Conservation (phyloP, 2,888 invertebrate genomes). For the Machimus atricapillus region DNA sequence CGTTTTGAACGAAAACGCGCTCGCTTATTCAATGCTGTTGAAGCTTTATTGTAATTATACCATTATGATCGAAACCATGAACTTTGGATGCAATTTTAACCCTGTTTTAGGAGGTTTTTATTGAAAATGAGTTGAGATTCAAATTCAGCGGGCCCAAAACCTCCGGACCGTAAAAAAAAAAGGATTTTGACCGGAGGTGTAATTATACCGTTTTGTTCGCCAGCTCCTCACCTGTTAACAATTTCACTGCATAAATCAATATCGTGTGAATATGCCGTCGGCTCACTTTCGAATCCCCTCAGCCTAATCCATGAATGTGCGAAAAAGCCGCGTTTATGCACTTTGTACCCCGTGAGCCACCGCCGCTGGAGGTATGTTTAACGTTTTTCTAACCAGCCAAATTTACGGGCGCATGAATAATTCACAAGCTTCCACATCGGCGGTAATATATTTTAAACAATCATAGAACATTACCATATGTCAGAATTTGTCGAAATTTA, state of each 20-base stretch:
- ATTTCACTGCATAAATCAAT: slow-evolving; percentile 23
- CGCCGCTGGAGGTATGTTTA: neutral
- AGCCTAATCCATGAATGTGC: neutral
- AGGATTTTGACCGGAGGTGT: too few relatives aligned
- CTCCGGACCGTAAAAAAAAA: too few relatives aligned
- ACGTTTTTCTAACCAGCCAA: neutral
- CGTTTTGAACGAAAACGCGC: too few relatives aligned
- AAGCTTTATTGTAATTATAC: too few relatives aligned
- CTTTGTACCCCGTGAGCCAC: neutral
- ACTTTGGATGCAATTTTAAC: too few relatives aligned
- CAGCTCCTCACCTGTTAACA: too few relatives aligned
- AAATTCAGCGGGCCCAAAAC: too few relatives aligned
- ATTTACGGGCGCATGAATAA: slow-evolving; percentile 2
- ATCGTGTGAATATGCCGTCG: neutral
- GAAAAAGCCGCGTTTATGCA: neutral
- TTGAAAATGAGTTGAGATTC: too few relatives aligned
- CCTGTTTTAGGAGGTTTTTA: too few relatives aligned
- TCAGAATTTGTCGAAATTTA: slow-evolving; percentile 27
- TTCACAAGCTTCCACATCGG: slow-evolving; percentile 9
- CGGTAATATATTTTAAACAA: neutral
- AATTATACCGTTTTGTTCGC: too few relatives aligned
- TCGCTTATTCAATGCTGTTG: too few relatives aligned
- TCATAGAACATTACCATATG: slow-evolving; percentile 2
- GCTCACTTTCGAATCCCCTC: neutral
- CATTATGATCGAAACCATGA: too few relatives aligned